Conservation (phyloP, 2,797 vertebrate species). For the Spea hammondii region DNA sequence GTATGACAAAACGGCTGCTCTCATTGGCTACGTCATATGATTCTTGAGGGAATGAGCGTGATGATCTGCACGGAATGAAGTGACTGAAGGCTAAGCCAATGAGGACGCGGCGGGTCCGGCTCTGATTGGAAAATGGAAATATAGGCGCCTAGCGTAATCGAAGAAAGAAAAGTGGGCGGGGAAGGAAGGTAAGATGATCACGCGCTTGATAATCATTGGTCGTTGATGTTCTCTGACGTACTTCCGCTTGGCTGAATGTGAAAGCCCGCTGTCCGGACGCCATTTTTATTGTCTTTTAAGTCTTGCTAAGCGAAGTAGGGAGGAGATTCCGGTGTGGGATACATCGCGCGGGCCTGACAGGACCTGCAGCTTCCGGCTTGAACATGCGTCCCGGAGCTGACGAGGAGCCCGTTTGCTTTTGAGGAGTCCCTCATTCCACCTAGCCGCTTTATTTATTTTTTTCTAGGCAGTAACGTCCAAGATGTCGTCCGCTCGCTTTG, state of each 20-base stretch:
- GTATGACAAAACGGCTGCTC: neutral
- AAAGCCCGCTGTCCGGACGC: constrained; percentile 48
- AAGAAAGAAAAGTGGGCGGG: neutral
- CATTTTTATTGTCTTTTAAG: constrained; percentile 47
- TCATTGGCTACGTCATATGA: neutral
- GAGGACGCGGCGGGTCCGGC: neutral
- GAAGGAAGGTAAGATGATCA: neutral
- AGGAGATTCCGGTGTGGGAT: constrained; percentile 2
- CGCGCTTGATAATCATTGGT: constrained; percentile 11
- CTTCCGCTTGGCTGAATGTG: constrained; percentile 43
- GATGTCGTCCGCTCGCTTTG: constrained; percentile 91
- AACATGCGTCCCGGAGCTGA: constrained; percentile 39
- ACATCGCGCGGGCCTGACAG: constrained; percentile 38
- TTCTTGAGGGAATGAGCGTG: constrained; percentile 2
- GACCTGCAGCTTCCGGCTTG: constrained; percentile 33
- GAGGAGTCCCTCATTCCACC: neutral
- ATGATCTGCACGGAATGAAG: neutral
- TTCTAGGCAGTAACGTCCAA: constrained; percentile 35
- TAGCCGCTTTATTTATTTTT: neutral
- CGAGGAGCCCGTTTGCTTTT: constrained; percentile 5
- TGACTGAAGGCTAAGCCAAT: constrained; percentile 7
- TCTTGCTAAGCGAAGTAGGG: constrained; percentile 20
- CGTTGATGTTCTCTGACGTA: constrained; percentile 10
- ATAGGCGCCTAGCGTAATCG: neutral
- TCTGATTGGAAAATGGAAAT: neutral